A percentile compares a stretch with the other conserved stretches of the same genome.
Conservation (phyloP, 2,113 vertebrate species). For the Apteryx mantelli region DNA sequence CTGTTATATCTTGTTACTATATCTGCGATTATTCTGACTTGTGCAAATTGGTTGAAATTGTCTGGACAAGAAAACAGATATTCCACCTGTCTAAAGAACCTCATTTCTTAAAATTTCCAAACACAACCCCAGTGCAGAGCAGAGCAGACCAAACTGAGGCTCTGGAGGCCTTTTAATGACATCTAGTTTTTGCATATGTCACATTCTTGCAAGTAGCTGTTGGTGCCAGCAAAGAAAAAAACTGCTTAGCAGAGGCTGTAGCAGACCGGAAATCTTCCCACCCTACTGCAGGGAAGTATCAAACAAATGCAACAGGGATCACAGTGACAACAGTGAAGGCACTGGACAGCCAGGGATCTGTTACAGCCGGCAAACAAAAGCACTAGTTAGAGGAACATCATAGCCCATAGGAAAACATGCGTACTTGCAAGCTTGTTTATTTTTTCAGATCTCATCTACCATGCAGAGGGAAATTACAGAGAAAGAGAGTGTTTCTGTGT, state of each 20-base stretch:
- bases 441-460: slow-evolving; percentile 6
- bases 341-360: background rate
- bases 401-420: background rate
- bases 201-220: background rate
- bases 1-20: background rate
- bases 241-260: background rate
- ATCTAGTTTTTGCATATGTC: background rate
- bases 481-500: background rate
- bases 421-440: background rate
- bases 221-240: background rate
- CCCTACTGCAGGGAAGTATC: background rate
- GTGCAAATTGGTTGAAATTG: background rate
- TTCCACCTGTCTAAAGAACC: background rate
- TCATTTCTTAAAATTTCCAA: slow-evolving; percentile 13
- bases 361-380: slow-evolving; percentile 26
- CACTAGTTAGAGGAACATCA: background rate
- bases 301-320: background rate
- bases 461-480: background rate
- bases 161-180: background rate
- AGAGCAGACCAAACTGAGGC: background rate
- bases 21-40: background rate
- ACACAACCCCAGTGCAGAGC: background rate
- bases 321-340: background rate
- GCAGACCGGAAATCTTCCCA: background rate
- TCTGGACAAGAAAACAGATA: background rate